Base-by-base conservation (phyloP, 2,113 vertebrate genomes). In the Sapayoa aenigma region DNA sequence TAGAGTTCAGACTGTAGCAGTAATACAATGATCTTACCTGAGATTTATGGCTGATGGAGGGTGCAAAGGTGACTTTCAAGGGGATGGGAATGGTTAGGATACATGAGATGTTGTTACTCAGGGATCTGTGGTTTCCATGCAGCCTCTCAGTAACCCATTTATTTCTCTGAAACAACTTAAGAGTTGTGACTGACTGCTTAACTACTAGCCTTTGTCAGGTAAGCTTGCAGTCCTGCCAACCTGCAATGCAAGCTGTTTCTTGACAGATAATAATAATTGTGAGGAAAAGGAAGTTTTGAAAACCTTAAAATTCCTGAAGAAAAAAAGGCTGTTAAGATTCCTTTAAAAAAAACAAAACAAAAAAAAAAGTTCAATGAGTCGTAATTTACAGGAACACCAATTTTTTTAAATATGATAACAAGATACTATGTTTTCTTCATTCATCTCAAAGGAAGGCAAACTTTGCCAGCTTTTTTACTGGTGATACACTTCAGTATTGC, bases 281-380 rank as follows among this genome's bases (percentile, higher is more conserved):
- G 58, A 89, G 62, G 74, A 89, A 84, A 87, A 93, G 87, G 89
- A 94, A 93, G 66, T 89, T 87, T 84, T 91, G 89, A 69, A 90
- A 76, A 23, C 3, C 15, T 83, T 89, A 60, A 79, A 69, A 55
- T 88, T 95, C 90, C 82, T 84, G 62, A 91, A 88, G 11, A 23
- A 44, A 65, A 80, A 85, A 83, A 56, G 5, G 5, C 71, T 72
- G 41, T 59, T 76, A 62, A n/a, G 30, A 83, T 69, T 88, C 23
- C 49, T 90, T 85, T 81, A 58, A 58, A 78, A 87, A 42, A 76
- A 30, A 41, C 53, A 66, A 66, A 83, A 1, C 31, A 60, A n/a
- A 39, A 9, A 5, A 25, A 52, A 90, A 68, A 80, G 18, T 12
- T 62, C 39, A 41, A 0, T 94, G 74, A 93, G 33, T 92, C 71